Conservation (phyloP, 1,140 invertebrate species). For the Leptinotarsa defecta region DNA sequence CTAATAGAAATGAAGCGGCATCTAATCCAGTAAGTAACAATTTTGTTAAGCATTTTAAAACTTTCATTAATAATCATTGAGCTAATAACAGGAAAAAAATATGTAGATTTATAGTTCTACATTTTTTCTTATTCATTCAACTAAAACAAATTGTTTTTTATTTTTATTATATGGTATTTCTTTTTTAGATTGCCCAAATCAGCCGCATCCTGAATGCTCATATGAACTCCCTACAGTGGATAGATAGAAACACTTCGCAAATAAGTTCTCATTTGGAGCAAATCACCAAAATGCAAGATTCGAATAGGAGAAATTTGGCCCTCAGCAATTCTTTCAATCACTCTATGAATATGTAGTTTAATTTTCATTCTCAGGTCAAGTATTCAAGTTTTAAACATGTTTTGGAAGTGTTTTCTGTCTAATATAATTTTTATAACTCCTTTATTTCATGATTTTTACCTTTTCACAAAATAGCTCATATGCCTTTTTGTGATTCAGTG, state of each 20-base stretch:
- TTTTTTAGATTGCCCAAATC: constrained; percentile 81
- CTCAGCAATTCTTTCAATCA: constrained; percentile 35
- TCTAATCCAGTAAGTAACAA: constrained; percentile 77
- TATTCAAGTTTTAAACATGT: neutral
- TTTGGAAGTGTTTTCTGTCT: neutral
- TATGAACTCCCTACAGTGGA: constrained; percentile 94
- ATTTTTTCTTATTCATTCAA: neutral
- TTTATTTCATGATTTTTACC: neutral
- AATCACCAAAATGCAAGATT: constrained; percentile 80
- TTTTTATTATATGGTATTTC: constrained; percentile 26
- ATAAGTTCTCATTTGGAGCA: constrained; percentile 82
- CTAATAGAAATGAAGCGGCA: constrained; percentile 80
- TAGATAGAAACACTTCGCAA: constrained; percentile 76
- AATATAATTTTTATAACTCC: neutral
- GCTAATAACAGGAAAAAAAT: too few relatives aligned
- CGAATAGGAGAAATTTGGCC: constrained; percentile 60
- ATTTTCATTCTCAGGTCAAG: neutral
- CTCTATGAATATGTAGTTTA: constrained; percentile 29
- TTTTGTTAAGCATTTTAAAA: too few relatives aligned
- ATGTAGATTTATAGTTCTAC: neutral
- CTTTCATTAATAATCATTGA: too few relatives aligned
- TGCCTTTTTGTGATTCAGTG: too few relatives aligned
- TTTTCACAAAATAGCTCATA: neutral
- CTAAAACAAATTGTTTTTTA: neutral
- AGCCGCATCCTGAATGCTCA: constrained; percentile 93